Base-by-base conservation (phyloP, 1,140 invertebrate species). In the Apocrypta bakeri region DNA sequence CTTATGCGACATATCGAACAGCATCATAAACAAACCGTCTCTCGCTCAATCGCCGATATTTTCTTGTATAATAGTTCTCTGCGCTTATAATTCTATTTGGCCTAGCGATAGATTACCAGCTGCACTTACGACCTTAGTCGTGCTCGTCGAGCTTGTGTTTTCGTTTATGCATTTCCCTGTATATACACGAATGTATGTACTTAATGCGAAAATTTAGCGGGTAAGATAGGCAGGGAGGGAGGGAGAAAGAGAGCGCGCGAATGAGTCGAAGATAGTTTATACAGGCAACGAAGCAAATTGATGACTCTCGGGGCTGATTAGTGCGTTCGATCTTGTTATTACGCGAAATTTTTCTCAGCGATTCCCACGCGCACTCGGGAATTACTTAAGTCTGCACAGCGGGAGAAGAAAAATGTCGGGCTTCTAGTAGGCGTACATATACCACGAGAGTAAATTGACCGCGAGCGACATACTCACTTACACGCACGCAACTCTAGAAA, bases 241-340 rank as follows among this genome's bases (percentile, higher is more conserved):
- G 61, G 24, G 24, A 63, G 63, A 64, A 17, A 64, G 63, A 64
- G 24, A 64, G 63, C 1, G 11, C 1, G 63, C 4, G 25, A 66
- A 27, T 9, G 29, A 27, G 8, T 25, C 24, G 29, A 61, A 11
- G 77, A 71, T 61, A 71, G 66, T 71, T 71, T 72, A 61, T 61
- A 48, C 31, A 27, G 33, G 63, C 37, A 29, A 21, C 31, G 76
- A 66, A 56, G 69, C 24, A 73, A 80, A 73, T 73, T 73, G 69
- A 63, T 42, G 79, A 6, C 25, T 63, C 79, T 25, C 56, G 24
- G 17, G 21, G 21, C 79, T 75, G 79, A 74, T 81, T 75, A 75
- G 72, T 71, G 63, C 79, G 40, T 75, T 75, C 72, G 79, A 81
- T 81, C 79, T 68, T 75, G 61, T 75, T 81, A 81, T 81, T 81